These are phyloP conservation scores for Dendrophyllia cribrosa DNA, from an alignment of 64 coral and sea anemone species.

Conservation along the genomic window DNA sequence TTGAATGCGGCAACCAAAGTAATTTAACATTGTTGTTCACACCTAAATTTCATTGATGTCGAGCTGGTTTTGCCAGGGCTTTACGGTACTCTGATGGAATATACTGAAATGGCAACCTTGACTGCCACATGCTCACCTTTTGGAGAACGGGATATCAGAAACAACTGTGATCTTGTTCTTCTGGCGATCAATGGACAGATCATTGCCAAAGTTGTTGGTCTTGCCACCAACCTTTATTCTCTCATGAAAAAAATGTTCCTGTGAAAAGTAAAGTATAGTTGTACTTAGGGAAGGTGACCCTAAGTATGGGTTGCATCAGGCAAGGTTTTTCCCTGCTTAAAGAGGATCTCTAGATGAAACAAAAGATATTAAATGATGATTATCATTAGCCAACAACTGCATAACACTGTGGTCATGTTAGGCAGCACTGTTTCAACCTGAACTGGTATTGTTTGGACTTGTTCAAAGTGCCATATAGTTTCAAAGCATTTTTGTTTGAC, in stretches of 20 bases:
- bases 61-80: too few relatives aligned
- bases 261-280: slow-evolving; percentile 24
- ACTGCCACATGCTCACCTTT: slow-evolving; percentile 69
- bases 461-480: too few relatives aligned
- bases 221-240: slow-evolving; percentile 94
- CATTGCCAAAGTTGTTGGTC: slow-evolving; percentile 91
- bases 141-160: slow-evolving; percentile 96
- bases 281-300: slow-evolving; percentile 89
- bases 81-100: too few relatives aligned
- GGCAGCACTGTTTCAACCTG: too few relatives aligned
- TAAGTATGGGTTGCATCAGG: slow-evolving; percentile 50
- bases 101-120: too few relatives aligned
- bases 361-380: background rate
- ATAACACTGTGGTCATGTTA: too few relatives aligned
- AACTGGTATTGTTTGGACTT: too few relatives aligned
- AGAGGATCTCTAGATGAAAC: background rate
- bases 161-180: slow-evolving; percentile 92
- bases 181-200: slow-evolving; percentile 68
- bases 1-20: too few relatives aligned
- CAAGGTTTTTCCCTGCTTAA: background rate
- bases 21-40: too few relatives aligned
- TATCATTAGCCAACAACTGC: too few relatives aligned
- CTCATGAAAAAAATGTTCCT: slow-evolving; percentile 91
- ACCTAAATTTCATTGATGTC: too few relatives aligned
- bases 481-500: too few relatives aligned